A percentile compares a stretch with the other conserved stretches of the same genome.
phyloP scores from a whole-genome alignment of 23 tunicate species.

The Ciona savignyi region DNA sequence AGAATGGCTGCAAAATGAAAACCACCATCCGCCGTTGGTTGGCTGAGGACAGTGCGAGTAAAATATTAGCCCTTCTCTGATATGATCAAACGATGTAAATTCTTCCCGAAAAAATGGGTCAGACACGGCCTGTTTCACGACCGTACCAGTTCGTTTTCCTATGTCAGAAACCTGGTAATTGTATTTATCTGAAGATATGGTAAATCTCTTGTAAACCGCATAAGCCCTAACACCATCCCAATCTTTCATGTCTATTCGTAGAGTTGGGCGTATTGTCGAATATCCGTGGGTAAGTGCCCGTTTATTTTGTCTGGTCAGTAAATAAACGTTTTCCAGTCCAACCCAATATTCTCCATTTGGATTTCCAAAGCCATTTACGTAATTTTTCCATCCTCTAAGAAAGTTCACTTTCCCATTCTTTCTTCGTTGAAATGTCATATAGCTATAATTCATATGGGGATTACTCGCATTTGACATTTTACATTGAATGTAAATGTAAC shows the following conservation, averaged over 20 bases:
- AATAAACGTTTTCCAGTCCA: not conserved
- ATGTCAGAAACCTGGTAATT: not conserved
- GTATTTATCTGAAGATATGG: not conserved
- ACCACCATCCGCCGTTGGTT: constrained; percentile 1
- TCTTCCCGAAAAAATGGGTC: not conserved
- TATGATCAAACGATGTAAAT: not conserved
- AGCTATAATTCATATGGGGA: not conserved
- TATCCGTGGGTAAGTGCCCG: not conserved
- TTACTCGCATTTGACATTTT: not conserved
- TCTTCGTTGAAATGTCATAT: not conserved
- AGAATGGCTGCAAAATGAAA: not conserved
- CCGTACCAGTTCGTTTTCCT: not conserved
- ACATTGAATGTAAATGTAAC: not conserved
- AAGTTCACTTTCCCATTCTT: constrained; percentile 4
- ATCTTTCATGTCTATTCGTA: not conserved
- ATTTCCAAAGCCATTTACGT: constrained; percentile 7
- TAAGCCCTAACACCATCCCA: constrained; percentile 8
- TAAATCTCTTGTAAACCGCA: not conserved
- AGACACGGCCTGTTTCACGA: not conserved
- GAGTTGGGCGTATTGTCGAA: not conserved
- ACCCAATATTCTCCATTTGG: constrained; percentile 2
- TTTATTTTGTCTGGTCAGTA: not conserved
- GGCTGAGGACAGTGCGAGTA: not conserved
- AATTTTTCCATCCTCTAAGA: not conserved
- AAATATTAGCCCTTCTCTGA: not conserved